These are phyloP conservation scores for Chelon auratus DNA, from an alignment of 2,797 vertebrate genomes.

Conservation along the genomic window DNA sequence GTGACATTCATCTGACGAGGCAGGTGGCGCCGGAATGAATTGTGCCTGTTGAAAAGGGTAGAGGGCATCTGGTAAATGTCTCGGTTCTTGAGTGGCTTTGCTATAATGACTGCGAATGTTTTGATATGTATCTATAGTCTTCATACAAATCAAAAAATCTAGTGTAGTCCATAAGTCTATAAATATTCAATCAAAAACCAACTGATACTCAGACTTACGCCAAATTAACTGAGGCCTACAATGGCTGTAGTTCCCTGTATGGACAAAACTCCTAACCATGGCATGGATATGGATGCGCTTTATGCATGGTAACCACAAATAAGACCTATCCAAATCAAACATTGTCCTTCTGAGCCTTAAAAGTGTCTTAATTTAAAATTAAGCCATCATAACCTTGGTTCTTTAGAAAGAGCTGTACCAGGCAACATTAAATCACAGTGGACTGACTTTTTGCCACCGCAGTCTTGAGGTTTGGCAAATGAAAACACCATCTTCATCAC, in stretches of 20 bases:
- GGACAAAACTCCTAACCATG: neutral
- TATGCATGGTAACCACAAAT: neutral
- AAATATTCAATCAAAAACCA: neutral
- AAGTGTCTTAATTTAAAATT: neutral
- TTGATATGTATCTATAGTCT: constrained; percentile 2
- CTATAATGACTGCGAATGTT: constrained; percentile 38
- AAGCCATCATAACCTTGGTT: neutral
- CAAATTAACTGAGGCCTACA: neutral
- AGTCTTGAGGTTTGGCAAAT: neutral
- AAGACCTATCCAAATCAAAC: neutral
- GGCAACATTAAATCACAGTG: constrained; percentile 1
- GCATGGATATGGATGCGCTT: neutral
- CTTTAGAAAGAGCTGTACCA: neutral
- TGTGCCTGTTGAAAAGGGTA: constrained; percentile 88
- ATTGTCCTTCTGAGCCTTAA: neutral
- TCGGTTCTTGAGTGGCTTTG: constrained; percentile 34
- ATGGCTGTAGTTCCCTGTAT: neutral
- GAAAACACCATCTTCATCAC: constrained; percentile 31
- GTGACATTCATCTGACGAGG: constrained; percentile 98
- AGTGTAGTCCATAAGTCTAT: neutral
- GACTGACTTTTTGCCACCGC: neutral
- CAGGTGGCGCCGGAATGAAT: constrained; percentile 96
- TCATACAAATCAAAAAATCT: neutral
- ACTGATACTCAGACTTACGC: neutral
- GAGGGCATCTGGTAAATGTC: constrained; percentile 56